Base-by-base conservation (phyloP, 1,140 invertebrate species). In the Physella acuta region DNA sequence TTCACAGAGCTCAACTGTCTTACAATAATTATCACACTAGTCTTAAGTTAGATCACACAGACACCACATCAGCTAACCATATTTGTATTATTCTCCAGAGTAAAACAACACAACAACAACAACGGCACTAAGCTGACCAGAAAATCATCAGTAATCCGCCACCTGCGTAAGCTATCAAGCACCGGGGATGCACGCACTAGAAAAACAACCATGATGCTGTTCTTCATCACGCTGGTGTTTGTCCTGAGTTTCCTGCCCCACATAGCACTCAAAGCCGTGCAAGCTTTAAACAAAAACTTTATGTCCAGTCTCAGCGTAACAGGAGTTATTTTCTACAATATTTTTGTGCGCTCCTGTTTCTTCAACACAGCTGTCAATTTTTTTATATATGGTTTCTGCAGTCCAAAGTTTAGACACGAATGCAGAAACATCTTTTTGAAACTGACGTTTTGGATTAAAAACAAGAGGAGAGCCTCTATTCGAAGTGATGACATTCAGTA, bases 351-450 rank as follows among this genome's bases (percentile, higher is more conserved):
- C 1, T 79, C 79, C 1, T 81, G 77, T 61, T 73, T 82, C 55
- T 74, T 82, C 3, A 82, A 80, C 66, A 76, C 71, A 66, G 75
- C 75, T 11, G 64, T 71, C n/a, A 82, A 82, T 59, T 75, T 75
- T 2, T 79, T 82, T 52, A 76, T 82, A 28, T 82, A 82, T 68
- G 79, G 79, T 55, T 77, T 82, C 36, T 73, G 80, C 62, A 80
- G 80, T 60, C 73, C 74, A 33, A 65, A 73, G 33, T 81, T 82
- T 55, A 68, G 81, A 58, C 66, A 73, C 56, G 76, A 82, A 67
- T 71, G 69, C 39, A 71, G 60, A 34, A 55, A 34, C n/a, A 3
- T 75, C 4, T 39, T 72, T 31, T 37, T 37, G 1, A 60, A 31
- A 26, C 1, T 72, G 16, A n/a, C 65, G 2, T 58, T 60, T 16